Evolutionary conservation across 2,113 vertebrate genomes (phyloP).

Genomic region (Oxygymnocypris stewartii): DNA sequence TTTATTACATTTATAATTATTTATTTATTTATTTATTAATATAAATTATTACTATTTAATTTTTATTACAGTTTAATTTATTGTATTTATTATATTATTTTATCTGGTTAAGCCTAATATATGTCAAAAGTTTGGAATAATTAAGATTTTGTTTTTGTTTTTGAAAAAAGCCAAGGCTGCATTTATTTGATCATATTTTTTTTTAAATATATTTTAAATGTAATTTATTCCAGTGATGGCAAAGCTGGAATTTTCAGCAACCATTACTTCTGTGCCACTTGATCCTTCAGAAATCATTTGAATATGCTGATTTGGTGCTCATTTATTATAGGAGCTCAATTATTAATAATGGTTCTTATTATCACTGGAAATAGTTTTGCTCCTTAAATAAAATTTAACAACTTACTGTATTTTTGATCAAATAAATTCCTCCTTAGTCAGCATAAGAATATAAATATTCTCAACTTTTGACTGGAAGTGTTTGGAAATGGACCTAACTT

Average conservation of each 20-base stretch:
- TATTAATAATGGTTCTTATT: not conserved
- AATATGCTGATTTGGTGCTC: not conserved
- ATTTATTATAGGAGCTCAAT: not conserved
- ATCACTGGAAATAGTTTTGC: not conserved
- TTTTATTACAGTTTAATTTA: not conserved
- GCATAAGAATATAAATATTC: not conserved
- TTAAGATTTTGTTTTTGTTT: not conserved
- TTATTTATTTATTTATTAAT: not conserved
- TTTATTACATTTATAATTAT: not conserved
- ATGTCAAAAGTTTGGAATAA: not conserved
- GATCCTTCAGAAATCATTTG: not conserved
- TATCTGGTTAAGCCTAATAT: not conserved
- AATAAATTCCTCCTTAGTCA: not conserved
- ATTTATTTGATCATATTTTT: not conserved
- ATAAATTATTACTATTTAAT: not conserved
- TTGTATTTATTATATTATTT: not conserved
- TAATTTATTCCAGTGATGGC: not conserved
- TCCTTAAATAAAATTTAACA: not conserved
- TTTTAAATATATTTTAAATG: not conserved
- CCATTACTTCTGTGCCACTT: too few relatives aligned
- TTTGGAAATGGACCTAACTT: not conserved
- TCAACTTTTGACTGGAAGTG: not conserved
- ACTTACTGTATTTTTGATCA: not conserved
- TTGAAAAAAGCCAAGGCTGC: not conserved
- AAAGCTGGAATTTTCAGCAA: not conserved